Base-by-base conservation (phyloP, 2,797 vertebrate species). In the Centroberyx gerrardi region DNA sequence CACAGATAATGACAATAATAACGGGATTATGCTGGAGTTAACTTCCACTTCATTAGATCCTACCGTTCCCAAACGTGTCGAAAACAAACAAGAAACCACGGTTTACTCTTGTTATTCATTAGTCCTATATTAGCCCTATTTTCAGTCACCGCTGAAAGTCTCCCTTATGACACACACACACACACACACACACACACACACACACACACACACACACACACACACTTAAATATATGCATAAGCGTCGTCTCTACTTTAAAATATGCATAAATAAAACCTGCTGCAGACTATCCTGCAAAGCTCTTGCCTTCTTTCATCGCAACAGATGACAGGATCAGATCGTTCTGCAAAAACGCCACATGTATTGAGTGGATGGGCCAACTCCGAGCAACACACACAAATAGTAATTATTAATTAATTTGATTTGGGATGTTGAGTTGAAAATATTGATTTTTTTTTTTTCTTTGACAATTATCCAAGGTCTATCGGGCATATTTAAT, bases 51-150 rank as follows among this genome's bases (percentile, higher is more conserved):
- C 74, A 68, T 68, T 74, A 52, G 51, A 78, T 72, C 33, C 38
- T 6, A 8, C 38, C 44, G 59, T 55, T 73, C 78, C 82, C 83
- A 48, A 83, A 87, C 74, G 77, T 74, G 77, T 73, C 8, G 68
- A 76, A 83, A 82, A 82, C 79, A 84, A 84, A 74, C 77, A 70
- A 29, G 75, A 73, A 84, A 60, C 18, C 76, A 52, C 28, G 22
- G 18, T 72, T 74, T 82, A 10, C 74, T 63, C 66, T 75, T 68
- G 81, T 87, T 82, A 72, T 58, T 73, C 78, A 81, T 86, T 87
- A 76, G 81, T 65, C 60, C 60, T 74, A 70, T 85, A 81, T 87
- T 84, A 75, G 56, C 54, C 62, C 71, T 51, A 59, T 82, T 83
- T 83, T 62, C 67, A 76, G 77, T 70, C 75, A 49, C 69, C 66